Percentiles rank a stretch among this genome's conserved stretches.
Conservation (phyloP, 2,888 invertebrate genomes). For the Epinotia brunnichana region DNA sequence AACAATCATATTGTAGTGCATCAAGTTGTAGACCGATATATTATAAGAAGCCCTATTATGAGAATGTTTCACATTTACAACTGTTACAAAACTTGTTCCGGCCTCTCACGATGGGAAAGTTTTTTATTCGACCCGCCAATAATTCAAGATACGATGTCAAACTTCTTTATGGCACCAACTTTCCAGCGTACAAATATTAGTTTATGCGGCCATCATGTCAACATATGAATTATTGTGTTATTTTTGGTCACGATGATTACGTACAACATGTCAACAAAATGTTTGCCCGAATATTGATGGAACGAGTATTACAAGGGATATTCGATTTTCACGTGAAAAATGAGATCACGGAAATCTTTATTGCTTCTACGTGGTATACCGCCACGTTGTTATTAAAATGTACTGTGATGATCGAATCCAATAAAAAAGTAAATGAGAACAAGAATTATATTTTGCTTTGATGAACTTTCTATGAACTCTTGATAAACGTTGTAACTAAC, state of each 20-base stretch:
- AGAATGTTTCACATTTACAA: slow-evolving; percentile 72
- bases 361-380: slow-evolving; percentile 18
- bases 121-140: slow-evolving; percentile 70
- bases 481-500: background rate
- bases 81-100: slow-evolving; percentile 70
- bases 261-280: slow-evolving; percentile 54
- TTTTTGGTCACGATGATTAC: slow-evolving; percentile 59
- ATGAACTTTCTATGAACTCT: background rate
- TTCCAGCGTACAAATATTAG: slow-evolving; percentile 65
- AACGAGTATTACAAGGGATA: slow-evolving; percentile 22
- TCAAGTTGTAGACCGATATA: slow-evolving; percentile 6
- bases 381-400: slow-evolving; percentile 21
- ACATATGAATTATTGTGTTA: slow-evolving; percentile 66
- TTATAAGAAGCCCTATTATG: slow-evolving; percentile 26
- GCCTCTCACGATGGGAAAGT: slow-evolving; percentile 59
- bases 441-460: background rate
- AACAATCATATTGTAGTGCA: background rate
- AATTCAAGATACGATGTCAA: slow-evolving; percentile 73
- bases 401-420: slow-evolving; percentile 12
- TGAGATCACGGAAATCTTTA: slow-evolving; percentile 31
- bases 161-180: slow-evolving; percentile 70
- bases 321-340: slow-evolving; percentile 27
- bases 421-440: slow-evolving; percentile 16
- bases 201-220: slow-evolving; percentile 56
- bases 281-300: slow-evolving; percentile 45